Base-by-base conservation (phyloP, 2,888 invertebrate species). In the Ophraella communa region DNA sequence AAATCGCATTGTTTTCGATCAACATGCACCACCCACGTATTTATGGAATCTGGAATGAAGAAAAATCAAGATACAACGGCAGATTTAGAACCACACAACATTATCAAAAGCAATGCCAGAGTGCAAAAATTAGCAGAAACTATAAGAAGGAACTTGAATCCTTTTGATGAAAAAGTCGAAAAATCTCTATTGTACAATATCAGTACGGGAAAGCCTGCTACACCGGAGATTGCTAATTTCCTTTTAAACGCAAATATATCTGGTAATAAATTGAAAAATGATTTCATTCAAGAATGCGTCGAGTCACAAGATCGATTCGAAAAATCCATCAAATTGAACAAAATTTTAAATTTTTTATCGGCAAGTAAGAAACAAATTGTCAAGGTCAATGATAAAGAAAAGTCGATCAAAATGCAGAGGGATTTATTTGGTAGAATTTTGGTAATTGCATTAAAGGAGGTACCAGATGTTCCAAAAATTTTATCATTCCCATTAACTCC, bases 331-430 rank as follows among this genome's bases (percentile, higher is more conserved):
- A n/a, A 10, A 2, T 35, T n/a, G 4, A 35, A 10, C 2, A 35
- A n/a, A 35, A 35, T 11, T 11, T 35, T 35, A 1, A 35, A 35
- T n/a, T 52, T 52, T 52, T 8, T n/a, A 11, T 52, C 24, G 27
- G 23, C 14, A 11, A 23, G 5, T 27, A 52, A 52, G n/a, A 27
- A 52, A 52, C 23, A 52, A 52, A 27, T 23, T 27, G 27, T 52
- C n/a, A 52, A 27, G 30, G 27, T 24, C 2, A 24, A 52, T 52
- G 27, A 52, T 52, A 52, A 52, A 27, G 52, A 52, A 52, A 52
- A 52, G n/a, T 52, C 59, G 72, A 52, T 52, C 27, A 24, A 52
- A 52, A 52, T 52, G 52, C 27, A 52, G n/a, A 24, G 30, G 5
- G 52, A 27, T 52, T 14, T 27, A 11, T 59, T 59, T 11, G 30